A percentile compares a stretch with the other conserved stretches of the same genome.
Evolutionary conservation across 2,797 vertebrate species (phyloP).

Genomic region (Periophthalmus magnuspinnatus): DNA sequence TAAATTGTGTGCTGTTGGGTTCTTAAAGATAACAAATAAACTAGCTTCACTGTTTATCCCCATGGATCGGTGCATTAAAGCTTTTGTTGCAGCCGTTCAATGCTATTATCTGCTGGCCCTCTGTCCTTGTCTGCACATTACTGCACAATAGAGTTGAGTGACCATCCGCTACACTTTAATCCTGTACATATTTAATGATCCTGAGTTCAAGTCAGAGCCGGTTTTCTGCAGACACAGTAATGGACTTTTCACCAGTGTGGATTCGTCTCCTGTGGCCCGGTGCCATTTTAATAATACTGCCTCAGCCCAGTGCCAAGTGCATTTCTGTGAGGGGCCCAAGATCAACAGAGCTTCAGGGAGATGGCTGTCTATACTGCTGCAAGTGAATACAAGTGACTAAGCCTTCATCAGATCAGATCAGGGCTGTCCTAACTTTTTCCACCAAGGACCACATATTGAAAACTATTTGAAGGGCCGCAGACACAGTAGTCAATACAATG

Average conservation of each 20-base stretch:
- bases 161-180: conserved; percentile 12
- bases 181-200: conserved; percentile 10
- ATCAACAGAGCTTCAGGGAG: conserved; percentile 1
- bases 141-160: conserved; percentile 5
- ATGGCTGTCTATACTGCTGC: background rate
- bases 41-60: background rate
- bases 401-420: background rate
- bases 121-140: conserved; percentile 4
- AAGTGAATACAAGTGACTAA: background rate
- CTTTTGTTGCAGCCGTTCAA: conserved; percentile 4
- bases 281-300: conserved; percentile 15
- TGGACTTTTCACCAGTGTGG: conserved; percentile 7
- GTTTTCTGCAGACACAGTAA: conserved; percentile 10
- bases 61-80: background rate
- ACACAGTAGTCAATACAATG: too few species aligned
- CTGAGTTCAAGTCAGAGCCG: background rate
- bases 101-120: background rate
- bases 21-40: background rate
- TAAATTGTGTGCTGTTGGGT: background rate
- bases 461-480: too few species aligned
- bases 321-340: conserved; percentile 1
- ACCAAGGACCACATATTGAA: too few species aligned
- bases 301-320: background rate
- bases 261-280: conserved; percentile 7
- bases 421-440: too few species aligned